Evolutionary conservation across 2,888 invertebrate genomes (phyloP).

Genomic region (Cataglyphis altisquamis): DNA sequence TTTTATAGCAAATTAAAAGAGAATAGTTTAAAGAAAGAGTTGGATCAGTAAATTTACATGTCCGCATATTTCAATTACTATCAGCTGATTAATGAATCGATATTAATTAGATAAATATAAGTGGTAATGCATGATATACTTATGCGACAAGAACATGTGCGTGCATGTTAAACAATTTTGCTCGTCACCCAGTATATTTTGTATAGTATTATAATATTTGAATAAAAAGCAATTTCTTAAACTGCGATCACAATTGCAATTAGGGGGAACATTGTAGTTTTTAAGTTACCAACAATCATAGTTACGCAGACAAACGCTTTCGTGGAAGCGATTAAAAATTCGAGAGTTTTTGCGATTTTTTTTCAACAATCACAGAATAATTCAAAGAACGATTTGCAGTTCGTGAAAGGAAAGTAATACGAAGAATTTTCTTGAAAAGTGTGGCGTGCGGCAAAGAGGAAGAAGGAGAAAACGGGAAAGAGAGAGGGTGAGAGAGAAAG

Average conservation of each 20-base stretch:
- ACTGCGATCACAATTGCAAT: background rate
- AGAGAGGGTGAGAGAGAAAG: conserved; percentile 51
- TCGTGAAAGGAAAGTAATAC: conserved; percentile 67
- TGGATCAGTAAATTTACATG: conserved; percentile 28
- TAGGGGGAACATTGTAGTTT: background rate
- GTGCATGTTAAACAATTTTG: conserved; percentile 14
- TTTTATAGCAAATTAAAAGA: conserved; percentile 15
- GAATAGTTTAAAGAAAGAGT: background rate
- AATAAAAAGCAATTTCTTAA: background rate
- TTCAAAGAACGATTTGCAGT: conserved; percentile 37
- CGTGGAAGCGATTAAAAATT: conserved; percentile 52
- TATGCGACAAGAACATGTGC: background rate
- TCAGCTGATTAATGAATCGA: conserved; percentile 66
- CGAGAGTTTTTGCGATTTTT: conserved; percentile 22
- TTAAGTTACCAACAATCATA: background rate
- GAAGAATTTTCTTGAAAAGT: conserved; percentile 49
- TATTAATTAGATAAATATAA: conserved; percentile 59
- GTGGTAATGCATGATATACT: background rate
- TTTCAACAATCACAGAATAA: conserved; percentile 59
- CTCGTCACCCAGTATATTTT: background rate
- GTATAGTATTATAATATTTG: background rate
- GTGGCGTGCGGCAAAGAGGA: conserved; percentile 13
- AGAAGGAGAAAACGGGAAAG: conserved; percentile 33
- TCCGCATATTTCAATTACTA: conserved; percentile 55
- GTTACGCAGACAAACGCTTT: background rate